Evolutionary conservation across 2,888 invertebrate genomes (phyloP), one percentile per base, ranked within the genome.

Genomic region (Dryocosmus kuriphilus): DNA sequence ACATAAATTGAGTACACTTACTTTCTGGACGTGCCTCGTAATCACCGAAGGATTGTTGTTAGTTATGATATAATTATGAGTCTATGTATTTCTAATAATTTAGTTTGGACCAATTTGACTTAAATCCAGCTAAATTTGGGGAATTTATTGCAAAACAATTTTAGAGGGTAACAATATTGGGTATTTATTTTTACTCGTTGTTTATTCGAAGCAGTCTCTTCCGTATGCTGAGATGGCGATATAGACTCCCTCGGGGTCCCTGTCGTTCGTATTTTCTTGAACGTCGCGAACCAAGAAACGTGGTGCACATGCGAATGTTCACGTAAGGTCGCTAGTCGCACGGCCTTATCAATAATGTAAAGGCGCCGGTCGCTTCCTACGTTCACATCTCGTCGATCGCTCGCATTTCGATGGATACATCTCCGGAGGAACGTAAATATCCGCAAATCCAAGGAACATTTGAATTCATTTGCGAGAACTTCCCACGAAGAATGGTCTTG

Each of bases 391-490:
- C 67, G 60, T 51, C 80, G 67, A 76, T 71, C 75, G 57, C 57
- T 57, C 57, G 57, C 57, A 57, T 57, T 57, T 57, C 57, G 57
- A 57, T 57, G 57, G 57, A 57, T 57, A 57, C 57, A 57, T 57
- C 57, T 57, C 22, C 57, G 4, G 24, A 24, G 57, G 57, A 57
- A 57, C 24, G 57, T 57, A 57, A 57, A 57, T 57, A 57, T 57
- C 57, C 57, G 57, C 57, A 6, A 24, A 57, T 57, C 57, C 57
- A n/a, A 57, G 22, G 24, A 11, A 24, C 84, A 84, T 84, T 84
- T 82, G 84, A 84, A 81, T 84, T 84, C 84, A 84, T 74, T 84
- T 79, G 84, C 84, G 84, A 84, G 84, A 81, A 84, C 84, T 84
- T 84, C 77, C 78, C 82, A 79, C 77, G 82, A 75, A 76, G 81